A percentile compares a stretch with the other conserved stretches of the same genome.
phyloP scores from a whole-genome alignment of 2,113 vertebrate species.

The Romanogobio albipinnatus region DNA sequence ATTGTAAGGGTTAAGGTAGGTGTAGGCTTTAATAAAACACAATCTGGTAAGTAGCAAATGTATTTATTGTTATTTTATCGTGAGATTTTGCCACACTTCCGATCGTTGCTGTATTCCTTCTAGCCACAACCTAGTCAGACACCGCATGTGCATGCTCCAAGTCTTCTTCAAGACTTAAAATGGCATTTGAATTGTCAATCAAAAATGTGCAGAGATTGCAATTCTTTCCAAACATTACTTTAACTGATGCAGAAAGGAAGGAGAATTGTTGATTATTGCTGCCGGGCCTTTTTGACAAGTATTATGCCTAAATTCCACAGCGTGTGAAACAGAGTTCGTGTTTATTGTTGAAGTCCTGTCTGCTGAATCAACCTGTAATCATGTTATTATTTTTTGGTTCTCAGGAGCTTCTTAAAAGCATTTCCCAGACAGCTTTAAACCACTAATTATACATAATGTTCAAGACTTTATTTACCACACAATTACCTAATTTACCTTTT shows the following conservation, averaged over 20 bases:
- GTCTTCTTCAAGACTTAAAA: not conserved
- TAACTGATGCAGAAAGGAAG: not conserved
- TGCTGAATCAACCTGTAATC: conserved; percentile 11
- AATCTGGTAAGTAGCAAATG: too few relatives aligned
- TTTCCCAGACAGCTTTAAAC: conserved; percentile 23
- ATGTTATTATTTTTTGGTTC: not conserved
- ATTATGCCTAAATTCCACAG: not conserved
- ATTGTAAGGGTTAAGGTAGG: too few relatives aligned
- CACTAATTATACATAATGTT: not conserved
- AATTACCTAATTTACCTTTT: not conserved
- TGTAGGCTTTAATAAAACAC: too few relatives aligned
- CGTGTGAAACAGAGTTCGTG: not conserved
- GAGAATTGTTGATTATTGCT: not conserved
- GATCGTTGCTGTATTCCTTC: too few relatives aligned
- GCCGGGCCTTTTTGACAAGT: not conserved
- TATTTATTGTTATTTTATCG: too few relatives aligned
- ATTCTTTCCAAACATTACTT: not conserved
- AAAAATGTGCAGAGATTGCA: not conserved
- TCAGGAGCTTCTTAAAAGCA: not conserved
- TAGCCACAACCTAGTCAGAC: too few relatives aligned
- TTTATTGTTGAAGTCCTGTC: conserved; percentile 1
- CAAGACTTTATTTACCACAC: not conserved
- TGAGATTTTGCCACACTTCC: too few relatives aligned
- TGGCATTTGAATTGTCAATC: not conserved
- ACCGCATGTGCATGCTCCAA: too few relatives aligned